phyloP scores from a whole-genome alignment of 2,113 vertebrate species.

The Otus sunia region DNA sequence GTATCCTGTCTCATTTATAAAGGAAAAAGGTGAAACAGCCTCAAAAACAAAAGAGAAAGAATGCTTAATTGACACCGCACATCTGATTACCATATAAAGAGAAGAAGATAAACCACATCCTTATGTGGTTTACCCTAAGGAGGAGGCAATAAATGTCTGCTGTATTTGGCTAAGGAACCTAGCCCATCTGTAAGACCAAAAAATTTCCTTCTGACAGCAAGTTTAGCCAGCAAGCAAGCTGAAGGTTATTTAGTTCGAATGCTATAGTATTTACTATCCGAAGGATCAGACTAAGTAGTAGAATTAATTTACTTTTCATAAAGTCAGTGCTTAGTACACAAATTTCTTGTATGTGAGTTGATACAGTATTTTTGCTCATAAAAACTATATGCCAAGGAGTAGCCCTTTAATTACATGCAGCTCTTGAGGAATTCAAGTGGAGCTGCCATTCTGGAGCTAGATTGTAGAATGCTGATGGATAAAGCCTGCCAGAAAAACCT shows the following conservation, averaged over 20 bases:
- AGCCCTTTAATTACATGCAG: neutral
- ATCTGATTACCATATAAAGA: neutral
- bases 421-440: neutral
- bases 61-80: neutral
- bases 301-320: neutral
- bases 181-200: neutral
- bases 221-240: neutral
- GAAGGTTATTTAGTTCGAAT: neutral
- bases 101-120: neutral
- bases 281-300: neutral
- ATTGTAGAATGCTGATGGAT: rapidly evolving
- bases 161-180: neutral
- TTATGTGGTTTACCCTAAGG: neutral
- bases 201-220: neutral
- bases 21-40: neutral
- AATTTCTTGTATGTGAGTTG: neutral
- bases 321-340: neutral
- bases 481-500: neutral
- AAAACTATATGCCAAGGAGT: neutral
- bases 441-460: neutral
- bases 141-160: neutral
- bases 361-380: neutral
- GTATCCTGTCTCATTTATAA: neutral
- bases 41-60: neutral
- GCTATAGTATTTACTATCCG: neutral